Percentiles rank a stretch among this genome's conserved stretches.
These are phyloP conservation scores for Lagenorhynchus albirostris DNA, from an alignment of 2,113 vertebrate species.

Conservation along the genomic window DNA sequence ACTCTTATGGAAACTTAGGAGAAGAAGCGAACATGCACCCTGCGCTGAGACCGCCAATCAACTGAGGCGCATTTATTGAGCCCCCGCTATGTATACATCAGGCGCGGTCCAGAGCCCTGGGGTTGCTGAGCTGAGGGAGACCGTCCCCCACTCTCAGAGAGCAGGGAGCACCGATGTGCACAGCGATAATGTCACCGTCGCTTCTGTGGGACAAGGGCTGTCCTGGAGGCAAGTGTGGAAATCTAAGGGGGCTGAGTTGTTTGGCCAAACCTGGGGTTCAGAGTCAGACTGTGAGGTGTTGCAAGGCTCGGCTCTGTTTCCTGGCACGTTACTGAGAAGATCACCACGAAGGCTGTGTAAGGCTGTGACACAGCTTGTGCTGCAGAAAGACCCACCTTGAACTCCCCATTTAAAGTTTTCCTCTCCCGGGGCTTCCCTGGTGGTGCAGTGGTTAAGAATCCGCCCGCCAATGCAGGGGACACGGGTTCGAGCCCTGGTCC, in stretches of 20 bases:
- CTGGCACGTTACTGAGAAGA: background rate
- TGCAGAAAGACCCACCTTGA: background rate
- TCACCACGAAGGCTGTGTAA: rapidly evolving
- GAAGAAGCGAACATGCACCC: background rate
- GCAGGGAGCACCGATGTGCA: background rate
- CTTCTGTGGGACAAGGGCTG: background rate
- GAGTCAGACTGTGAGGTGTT: background rate
- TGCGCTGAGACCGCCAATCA: rapidly evolving
- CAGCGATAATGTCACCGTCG: rapidly evolving
- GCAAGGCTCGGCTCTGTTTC: background rate
- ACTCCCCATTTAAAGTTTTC: background rate
- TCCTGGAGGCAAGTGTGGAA: background rate
- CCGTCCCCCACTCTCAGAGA: rapidly evolving
- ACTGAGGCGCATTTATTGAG: rapidly evolving
- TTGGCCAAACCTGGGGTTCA: background rate
- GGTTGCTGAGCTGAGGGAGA: background rate
- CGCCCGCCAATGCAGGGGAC: too few relatives aligned
- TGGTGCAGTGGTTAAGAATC: too few relatives aligned
- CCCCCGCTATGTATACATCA: rapidly evolving
- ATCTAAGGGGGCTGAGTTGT: too few relatives aligned
- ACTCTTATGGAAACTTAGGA: background rate
- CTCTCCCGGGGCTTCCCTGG: too few relatives aligned
- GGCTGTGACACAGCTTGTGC: background rate
- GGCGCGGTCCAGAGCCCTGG: rapidly evolving
- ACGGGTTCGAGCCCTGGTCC: too few relatives aligned